Base-by-base conservation (phyloP, 2,797 vertebrate species). In the Zenarchopterus dispar region DNA sequence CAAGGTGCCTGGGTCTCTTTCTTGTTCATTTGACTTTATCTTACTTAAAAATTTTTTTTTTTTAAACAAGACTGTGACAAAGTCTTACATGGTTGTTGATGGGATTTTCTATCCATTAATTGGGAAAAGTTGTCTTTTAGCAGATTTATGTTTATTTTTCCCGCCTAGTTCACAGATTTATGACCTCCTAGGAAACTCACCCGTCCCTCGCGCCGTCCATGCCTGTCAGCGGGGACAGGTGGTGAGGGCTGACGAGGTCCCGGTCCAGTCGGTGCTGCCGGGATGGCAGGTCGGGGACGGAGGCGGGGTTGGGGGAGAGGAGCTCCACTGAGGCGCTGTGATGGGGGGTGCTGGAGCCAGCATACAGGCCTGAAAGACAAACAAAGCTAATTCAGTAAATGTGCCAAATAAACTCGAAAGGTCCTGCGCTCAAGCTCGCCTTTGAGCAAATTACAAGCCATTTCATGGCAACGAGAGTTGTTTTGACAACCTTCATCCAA, bases 361-460 rank as follows among this genome's bases (percentile, higher is more conserved):
- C 78, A 78, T 95, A 98, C 86, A 97, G 84, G 75, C 96, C 97
- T 99, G 93, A 82, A 88, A 95, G 90, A 92, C 88, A 95, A 93
- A 94, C 84, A 92, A 75, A 84, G 47, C 60, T 82, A 89, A 84
- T 82, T 82, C 72, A 67, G 72, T 91, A 90, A 89, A 92, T 56
- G 59, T 84, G 63, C 59, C 84, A 84, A 84, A 88, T 78, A 87
- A 89, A 88, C 86, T 79, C 33, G 3, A 85, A 28, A 82, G 75
- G 77, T 71, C 66, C 77, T 39, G 73, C 16, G 23, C 66, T 78
- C 73, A 47, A 16, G 67, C 57, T 72, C 70, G 63, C 82, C 84
- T 89, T 90, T 90, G 82, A 90, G 67, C 81, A 67, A 84, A 93
- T 93, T 89, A 91, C 85, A 88, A 84, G 65, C 63, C 46, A 82